A percentile compares a stretch with the other conserved stretches of the same genome.
phyloP scores from a whole-genome alignment of 2,888 invertebrate species.

The Cantharis rufa region DNA sequence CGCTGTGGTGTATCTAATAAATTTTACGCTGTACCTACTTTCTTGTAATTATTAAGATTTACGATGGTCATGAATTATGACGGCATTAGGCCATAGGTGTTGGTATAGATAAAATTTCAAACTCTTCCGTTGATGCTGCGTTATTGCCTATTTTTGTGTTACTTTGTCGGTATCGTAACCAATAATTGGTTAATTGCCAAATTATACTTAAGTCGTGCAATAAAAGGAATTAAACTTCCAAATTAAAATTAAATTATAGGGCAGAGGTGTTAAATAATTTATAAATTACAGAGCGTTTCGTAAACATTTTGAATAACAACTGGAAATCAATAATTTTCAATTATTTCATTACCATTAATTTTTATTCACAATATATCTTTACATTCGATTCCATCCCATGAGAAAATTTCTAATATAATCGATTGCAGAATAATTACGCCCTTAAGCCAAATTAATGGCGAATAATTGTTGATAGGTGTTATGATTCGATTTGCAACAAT shows the following conservation, averaged over 20 bases:
- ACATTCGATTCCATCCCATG: not conserved
- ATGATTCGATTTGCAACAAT: conserved; percentile 33
- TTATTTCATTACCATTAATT: not conserved
- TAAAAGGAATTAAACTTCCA: not conserved
- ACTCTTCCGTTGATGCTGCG: not conserved
- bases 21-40: not conserved
- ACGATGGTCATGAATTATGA: not conserved
- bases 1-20: not conserved
- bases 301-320: not conserved
- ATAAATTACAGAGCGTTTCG: not conserved
- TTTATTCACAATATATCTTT: not conserved
- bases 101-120: not conserved
- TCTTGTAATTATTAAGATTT: not conserved
- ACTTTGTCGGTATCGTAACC: not conserved
- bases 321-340: not conserved
- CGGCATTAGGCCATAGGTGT: not conserved
- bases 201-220: not conserved
- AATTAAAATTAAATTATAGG: not conserved
- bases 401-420: not conserved
- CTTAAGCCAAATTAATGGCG: not conserved
- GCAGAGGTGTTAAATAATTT: not conserved
- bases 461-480: conserved; percentile 12
- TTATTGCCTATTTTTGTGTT: not conserved
- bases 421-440: not conserved
- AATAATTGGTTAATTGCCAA: not conserved